Base-by-base conservation (phyloP, 2,888 invertebrate species). In the Acrobeloides nanus region DNA sequence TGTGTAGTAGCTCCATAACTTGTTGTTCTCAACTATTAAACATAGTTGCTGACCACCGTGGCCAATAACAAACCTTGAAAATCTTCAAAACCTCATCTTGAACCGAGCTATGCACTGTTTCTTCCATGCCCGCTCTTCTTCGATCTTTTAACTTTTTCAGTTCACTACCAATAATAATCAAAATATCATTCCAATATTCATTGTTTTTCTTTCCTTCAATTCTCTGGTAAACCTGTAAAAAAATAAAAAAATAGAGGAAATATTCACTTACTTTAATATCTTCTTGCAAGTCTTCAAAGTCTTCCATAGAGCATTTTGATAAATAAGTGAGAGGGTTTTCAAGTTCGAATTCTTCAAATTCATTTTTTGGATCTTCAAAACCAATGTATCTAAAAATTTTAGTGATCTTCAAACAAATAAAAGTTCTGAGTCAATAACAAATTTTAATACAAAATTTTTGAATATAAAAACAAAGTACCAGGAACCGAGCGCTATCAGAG, bases 251-350 rank as follows among this genome's bases (percentile, higher is more conserved):
- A 17, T 7, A 5, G 26, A 40, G 7, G 4, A 20, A 4, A 4
- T 12, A 24, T 38, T 18, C 20, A 10, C 6, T 38, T 4, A 78
- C 77, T 76, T 89, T 87, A 48, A 99, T 95, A 73, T 99, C 97
- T 63, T 87, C 93, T 1, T 92, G 80, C 15, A 97, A 78, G 77
- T 97, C 97, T 75, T 97, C 95, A 20, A 95, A 79, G 75, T 97
- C 95, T 59, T 84, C 83, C 5, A 85, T 81, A 15, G 85, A 84
- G 46, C 95, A 79, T 0, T 93, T 77, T 71, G 89, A 87, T 1
- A 97, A 81, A 74, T 90, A 90, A 0, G 87, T 86, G 74, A 93
- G 90, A 0, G 97, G 95, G 75, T 97, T 93, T 73, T 92, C 89
- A 87, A 97, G 89, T 78, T 95, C 93, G 21, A 93, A 84, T 0